Evolutionary conservation across 2,888 invertebrate species (phyloP).

Genomic region (Ferrisia virgata): DNA sequence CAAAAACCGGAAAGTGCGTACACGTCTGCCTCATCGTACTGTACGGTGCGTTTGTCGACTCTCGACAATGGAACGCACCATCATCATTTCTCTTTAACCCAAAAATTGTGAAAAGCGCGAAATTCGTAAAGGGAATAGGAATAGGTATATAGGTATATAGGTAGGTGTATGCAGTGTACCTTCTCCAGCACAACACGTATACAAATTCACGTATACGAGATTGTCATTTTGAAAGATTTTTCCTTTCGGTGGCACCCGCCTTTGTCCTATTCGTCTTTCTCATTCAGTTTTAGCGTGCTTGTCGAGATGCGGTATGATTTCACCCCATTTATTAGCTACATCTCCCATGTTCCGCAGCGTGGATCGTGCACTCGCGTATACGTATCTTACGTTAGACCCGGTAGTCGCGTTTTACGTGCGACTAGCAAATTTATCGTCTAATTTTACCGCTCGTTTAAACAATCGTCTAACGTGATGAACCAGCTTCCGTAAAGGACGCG

Average conservation of each 20-base stretch:
- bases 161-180: no score
- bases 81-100: slow-evolving; percentile 11
- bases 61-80: not conserved
- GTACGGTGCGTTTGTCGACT: not conserved
- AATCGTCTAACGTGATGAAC: not conserved
- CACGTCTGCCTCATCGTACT: no score
- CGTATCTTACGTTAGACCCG: not conserved
- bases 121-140: slow-evolving; percentile 25
- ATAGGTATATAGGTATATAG: no score
- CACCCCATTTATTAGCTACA: no score
- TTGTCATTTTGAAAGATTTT: slow-evolving; percentile 23
- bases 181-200: not conserved
- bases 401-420: not conserved
- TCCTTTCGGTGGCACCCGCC: not conserved
- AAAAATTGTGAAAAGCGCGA: not conserved
- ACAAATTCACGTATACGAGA: not conserved
- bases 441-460: not conserved
- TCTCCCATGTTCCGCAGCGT: not conserved
- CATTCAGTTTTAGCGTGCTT: not conserved
- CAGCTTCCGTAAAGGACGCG: not conserved
- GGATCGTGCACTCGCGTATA: not conserved
- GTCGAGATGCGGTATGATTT: not conserved
- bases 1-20: not conserved
- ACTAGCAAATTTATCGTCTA: not conserved
- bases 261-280: no score